phyloP scores from a whole-genome alignment of 2,888 invertebrate genomes.

The Cordilura impudica region DNA sequence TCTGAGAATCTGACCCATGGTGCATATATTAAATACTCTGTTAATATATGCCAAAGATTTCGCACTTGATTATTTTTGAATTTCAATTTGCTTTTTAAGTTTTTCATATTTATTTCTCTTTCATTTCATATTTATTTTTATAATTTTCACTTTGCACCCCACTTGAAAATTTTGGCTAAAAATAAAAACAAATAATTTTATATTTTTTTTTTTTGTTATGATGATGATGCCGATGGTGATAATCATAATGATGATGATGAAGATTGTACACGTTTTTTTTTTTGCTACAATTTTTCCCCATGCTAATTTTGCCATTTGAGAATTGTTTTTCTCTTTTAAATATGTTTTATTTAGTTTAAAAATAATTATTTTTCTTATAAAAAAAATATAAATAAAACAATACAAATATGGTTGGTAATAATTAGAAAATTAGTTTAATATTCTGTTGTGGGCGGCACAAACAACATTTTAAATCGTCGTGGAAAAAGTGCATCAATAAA shows the following conservation, averaged over 20 bases:
- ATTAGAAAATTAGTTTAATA: background rate
- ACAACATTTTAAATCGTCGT: too few relatives aligned
- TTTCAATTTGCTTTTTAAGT: background rate
- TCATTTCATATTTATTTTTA: conserved; percentile 25
- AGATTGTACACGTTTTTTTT: background rate
- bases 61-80: conserved; percentile 29
- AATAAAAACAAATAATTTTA: conserved; percentile 37
- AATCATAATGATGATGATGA: conserved; percentile 20
- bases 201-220: conserved; percentile 22
- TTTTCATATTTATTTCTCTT: background rate
- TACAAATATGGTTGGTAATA: too few relatives aligned
- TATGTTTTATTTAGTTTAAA: background rate
- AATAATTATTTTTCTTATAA: conserved; percentile 39
- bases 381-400: too few relatives aligned
- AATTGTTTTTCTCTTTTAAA: conserved; percentile 1
- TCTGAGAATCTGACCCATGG: too few relatives aligned
- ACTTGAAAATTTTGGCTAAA: conserved; percentile 42
- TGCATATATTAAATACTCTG: background rate
- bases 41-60: conserved; percentile 1
- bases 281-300: conserved; percentile 18
- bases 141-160: conserved; percentile 27
- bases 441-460: background rate
- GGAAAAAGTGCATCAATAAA: too few relatives aligned
- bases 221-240: conserved; percentile 8
- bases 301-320: conserved; percentile 21